Base-by-base conservation (phyloP, 2,113 vertebrate genomes). In the Nycticebus coucang region DNA sequence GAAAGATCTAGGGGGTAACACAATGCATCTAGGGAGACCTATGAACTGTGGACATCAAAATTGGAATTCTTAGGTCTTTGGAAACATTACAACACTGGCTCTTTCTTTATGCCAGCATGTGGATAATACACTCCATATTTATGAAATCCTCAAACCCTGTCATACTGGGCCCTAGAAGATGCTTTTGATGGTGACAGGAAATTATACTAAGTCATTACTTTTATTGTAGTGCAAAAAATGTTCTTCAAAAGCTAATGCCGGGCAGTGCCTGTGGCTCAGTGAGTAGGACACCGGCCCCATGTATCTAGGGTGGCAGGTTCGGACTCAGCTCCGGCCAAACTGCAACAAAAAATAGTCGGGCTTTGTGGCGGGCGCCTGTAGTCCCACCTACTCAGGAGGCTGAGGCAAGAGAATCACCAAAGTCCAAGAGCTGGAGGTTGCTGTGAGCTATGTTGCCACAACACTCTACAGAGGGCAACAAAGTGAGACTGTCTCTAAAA, bases 51-150 rank as follows among this genome's bases (percentile, higher is more conserved):
- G 69, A 72, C 14, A 93, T 80, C 35, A 90, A 95, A 95, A 81
- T 17, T 45, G 13, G 19, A 93, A 85, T 50, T 69, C 45, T 87
- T 35, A 93, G 59, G 35, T 69, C 35, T 59, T 86, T 24, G 88
- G 22, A 89, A 95, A 87, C 71, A 89, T 18, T 62, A 83, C 80
- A 85, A 93, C 80, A 28, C n/a, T 71, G 57, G 62, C 7, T 94
- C 18, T 71, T 89, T 13, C 35, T 37, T 87, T 69, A 45, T 50
- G 10, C 1, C 30, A 68, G 14, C 14, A 4, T 77, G 35, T 45
- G 9, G 75, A 90, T 57, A 92, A 41, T 18, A 86, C 6, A 4
- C 37, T 60, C 57, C 55, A 77, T 7, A 79, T 74, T 93, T 85
- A 95, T 28, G 53, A 87, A 60, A 45, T 35, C 10, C 15, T 92